phyloP scores from a whole-genome alignment of 1,140 invertebrate species.

The Drosophila nigrodunni region DNA sequence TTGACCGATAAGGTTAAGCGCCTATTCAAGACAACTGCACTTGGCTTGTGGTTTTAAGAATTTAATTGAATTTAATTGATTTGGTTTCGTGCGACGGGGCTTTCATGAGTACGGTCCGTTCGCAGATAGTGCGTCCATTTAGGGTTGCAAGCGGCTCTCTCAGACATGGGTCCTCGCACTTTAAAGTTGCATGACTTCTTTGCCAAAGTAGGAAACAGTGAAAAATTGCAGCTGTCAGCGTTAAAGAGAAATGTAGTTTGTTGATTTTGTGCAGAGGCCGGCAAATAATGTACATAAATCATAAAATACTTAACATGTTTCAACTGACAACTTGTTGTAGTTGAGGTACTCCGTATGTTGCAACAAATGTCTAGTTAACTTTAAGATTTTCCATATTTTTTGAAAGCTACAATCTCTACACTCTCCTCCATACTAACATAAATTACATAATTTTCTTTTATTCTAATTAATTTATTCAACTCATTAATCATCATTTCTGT shows the following conservation, averaged over 20 bases:
- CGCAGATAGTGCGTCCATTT: constrained; percentile 9
- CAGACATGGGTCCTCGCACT: constrained; percentile 1
- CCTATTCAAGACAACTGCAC: constrained; percentile 52
- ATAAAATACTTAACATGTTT: constrained; percentile 61
- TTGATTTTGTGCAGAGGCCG: constrained; percentile 58
- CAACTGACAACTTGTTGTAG: constrained; percentile 32
- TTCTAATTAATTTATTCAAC: not conserved
- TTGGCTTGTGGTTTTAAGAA: constrained; percentile 75
- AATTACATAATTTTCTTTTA: not conserved
- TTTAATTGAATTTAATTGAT: constrained; percentile 83
- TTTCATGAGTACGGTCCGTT: constrained; percentile 2
- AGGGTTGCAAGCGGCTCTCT: constrained; percentile 31
- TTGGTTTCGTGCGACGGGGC: constrained; percentile 43
- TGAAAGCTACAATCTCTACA: too few species aligned
- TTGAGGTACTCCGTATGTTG: constrained; percentile 5
- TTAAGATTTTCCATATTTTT: not conserved
- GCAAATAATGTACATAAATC: constrained; percentile 56
- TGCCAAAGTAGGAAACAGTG: constrained; percentile 50
- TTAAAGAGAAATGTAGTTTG: constrained; percentile 70
- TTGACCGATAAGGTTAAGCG: constrained; percentile 66
- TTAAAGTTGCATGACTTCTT: constrained; percentile 71
- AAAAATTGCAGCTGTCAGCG: constrained; percentile 78
- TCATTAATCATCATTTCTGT: not conserved
- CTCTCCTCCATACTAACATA: not conserved
- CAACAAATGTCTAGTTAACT: not conserved